Conservation (phyloP, 2,113 vertebrate species). For the Pedetes capensis region DNA sequence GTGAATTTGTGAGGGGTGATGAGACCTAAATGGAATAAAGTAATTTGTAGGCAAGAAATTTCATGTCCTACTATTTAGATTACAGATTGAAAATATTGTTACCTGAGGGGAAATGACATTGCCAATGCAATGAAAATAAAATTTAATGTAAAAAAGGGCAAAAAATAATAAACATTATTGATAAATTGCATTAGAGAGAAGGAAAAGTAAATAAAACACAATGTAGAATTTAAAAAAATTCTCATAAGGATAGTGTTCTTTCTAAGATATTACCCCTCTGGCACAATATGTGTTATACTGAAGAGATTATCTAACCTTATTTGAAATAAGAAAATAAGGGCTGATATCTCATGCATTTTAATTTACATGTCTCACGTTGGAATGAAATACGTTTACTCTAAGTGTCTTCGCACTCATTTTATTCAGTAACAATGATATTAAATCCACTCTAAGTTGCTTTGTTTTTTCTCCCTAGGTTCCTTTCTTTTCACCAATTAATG, state of each 20-base stretch:
- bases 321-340: background rate
- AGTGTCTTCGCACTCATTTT: background rate
- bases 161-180: background rate
- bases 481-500: slow-evolving; percentile 45
- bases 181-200: background rate
- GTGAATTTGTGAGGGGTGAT: background rate
- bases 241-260: background rate
- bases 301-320: background rate
- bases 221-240: background rate
- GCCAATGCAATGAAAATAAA: background rate
- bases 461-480: slow-evolving; percentile 1
- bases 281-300: background rate
- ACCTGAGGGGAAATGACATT: background rate
- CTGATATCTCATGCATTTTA: background rate
- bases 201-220: background rate
- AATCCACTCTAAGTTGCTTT: background rate
- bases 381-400: background rate
- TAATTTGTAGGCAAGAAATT: background rate
- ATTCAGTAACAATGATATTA: background rate
- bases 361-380: background rate
- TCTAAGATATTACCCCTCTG: background rate
- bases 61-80: background rate
- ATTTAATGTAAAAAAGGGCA: background rate
- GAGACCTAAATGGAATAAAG: background rate
- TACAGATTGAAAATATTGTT: background rate